phyloP scores from a whole-genome alignment of 1,140 invertebrate species.

The Brachionus rotundiformis region DNA sequence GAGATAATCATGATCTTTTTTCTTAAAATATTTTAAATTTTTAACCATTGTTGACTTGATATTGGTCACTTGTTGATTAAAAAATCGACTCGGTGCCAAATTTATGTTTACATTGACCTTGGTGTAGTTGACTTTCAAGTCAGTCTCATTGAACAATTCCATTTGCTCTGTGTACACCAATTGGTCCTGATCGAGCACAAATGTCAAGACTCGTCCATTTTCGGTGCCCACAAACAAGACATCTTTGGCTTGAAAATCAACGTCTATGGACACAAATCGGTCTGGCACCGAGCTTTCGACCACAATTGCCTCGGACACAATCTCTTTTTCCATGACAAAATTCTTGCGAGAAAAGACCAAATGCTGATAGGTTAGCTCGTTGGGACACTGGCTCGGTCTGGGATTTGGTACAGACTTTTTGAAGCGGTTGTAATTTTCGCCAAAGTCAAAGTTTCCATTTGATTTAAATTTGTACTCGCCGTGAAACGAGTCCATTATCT shows the following conservation, averaged over 20 bases:
- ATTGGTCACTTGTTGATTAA: neutral
- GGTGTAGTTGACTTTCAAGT: neutral
- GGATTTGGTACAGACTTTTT: conserved; percentile 32
- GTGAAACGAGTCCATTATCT: conserved; percentile 49
- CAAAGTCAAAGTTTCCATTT: neutral
- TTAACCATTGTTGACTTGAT: neutral
- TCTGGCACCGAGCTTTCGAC: conserved; percentile 23
- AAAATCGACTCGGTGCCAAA: neutral
- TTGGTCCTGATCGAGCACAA: neutral
- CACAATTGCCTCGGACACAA: conserved; percentile 39
- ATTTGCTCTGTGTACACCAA: neutral
- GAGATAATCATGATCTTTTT: neutral
- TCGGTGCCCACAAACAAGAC: conserved; percentile 14
- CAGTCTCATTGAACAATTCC: neutral
- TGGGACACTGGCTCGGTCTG: conserved; percentile 44
- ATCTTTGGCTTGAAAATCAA: conserved; percentile 25
- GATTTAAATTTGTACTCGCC: conserved; percentile 38
- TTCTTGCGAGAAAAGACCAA: conserved; percentile 34
- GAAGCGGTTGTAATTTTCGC: neutral
- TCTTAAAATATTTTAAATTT: conserved; percentile 28
- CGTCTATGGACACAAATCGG: conserved; percentile 40
- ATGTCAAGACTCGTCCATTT: conserved; percentile 30
- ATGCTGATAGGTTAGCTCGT: conserved; percentile 34
- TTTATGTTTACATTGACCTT: neutral
- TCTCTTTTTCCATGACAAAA: conserved; percentile 49